Evolutionary conservation across 2,113 vertebrate species (phyloP), one percentile per base, ranked within the genome.

Genomic region (Malurus elegans): DNA sequence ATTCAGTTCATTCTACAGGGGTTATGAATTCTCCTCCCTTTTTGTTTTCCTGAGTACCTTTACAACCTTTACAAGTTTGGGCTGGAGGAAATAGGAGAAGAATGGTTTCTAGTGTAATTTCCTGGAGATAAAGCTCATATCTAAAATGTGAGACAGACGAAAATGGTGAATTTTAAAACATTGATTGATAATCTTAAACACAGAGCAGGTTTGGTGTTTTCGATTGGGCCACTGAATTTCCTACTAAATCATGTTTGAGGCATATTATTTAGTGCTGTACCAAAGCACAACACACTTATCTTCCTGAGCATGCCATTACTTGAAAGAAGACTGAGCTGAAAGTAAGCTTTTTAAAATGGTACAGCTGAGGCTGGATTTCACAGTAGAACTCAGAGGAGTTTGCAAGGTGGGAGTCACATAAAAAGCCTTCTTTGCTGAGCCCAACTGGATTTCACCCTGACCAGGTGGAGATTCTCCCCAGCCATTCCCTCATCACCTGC

Each of bases 101-200:
- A 96, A 96, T 95, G 36, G 81, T 72, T 76, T 91, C 50, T 81
- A 65, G 23, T 84, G 80, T 66, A 91, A 90, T 70, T 96, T 96
- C 96, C 95, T 90, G 88, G 51, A 90, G 94, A 94, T 79, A 95
- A 93, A 92, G 19, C 8, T 73, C 3, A 2, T 75, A 69, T 62
- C 38, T 78, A 82, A 89, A 91, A 74, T 51, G 45, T 58, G 42
- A 64, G 42, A 74, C 89, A 88, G 75, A 80, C 34, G 54, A 93
- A 93, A 94, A 72, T 4, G 6, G 40, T 92, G 92, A 96, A 87
- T 53, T 82, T 74, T 50, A 92, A 60, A 67, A 64, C 32, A 32
- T 11, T 83, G 70, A 67, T 5, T 81, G 21, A 74, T 74, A 57
- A 58, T 69, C 48, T 71, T 72, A 34, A 75, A 51, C 61, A 61